Conservation (phyloP, 2,797 vertebrate species). For the Morelia viridis region DNA sequence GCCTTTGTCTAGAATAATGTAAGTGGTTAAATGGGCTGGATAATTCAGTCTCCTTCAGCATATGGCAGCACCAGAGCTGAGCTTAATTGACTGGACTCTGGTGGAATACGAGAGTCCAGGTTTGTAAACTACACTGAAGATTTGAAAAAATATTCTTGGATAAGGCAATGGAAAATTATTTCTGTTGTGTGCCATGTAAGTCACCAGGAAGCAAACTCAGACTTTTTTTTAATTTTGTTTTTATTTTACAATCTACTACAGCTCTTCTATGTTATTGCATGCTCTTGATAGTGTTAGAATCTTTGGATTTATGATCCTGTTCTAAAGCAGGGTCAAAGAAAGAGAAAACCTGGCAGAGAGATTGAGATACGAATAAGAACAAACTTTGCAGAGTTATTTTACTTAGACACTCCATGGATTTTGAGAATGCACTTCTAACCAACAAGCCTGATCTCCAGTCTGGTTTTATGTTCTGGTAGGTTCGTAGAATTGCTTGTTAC, state of each 20-base stretch:
- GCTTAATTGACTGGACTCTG: not conserved
- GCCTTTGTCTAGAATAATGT: not conserved
- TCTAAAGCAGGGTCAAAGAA: not conserved
- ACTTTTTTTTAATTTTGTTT: not conserved
- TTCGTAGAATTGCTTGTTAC: not conserved
- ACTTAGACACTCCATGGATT: not conserved
- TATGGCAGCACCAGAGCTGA: not conserved
- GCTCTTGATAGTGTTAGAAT: not conserved
- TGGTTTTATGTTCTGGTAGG: not conserved
- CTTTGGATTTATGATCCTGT: conserved; percentile 6
- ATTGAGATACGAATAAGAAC: not conserved
- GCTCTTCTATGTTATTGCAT: not conserved
- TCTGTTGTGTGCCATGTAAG: not conserved
- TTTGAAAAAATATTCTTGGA: not conserved
- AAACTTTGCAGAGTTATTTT: not conserved
- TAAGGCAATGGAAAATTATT: not conserved
- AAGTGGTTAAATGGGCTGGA: not conserved
- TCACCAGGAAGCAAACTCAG: not conserved
- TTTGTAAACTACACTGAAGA: not conserved
- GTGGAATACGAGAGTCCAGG: not conserved
- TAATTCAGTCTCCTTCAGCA: not conserved
- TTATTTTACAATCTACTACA: not conserved
- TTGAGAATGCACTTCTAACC: not conserved
- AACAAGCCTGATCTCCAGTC: not conserved
- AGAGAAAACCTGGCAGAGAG: not conserved